A percentile compares a stretch with the other conserved stretches of the same genome.
Evolutionary conservation across 2,113 vertebrate species (phyloP).

Genomic region (Tupaia tana): DNA sequence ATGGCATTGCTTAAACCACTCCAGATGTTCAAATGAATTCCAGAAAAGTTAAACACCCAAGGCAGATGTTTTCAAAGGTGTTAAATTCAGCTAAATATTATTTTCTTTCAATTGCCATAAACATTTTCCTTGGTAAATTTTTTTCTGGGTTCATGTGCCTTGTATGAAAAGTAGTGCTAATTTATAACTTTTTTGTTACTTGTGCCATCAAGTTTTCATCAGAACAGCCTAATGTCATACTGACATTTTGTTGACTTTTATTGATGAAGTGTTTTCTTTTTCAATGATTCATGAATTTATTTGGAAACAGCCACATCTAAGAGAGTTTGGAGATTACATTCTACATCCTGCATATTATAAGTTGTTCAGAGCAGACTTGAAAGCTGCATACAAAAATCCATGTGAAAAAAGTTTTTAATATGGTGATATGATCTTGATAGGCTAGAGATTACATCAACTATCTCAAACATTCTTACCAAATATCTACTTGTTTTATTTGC

Average conservation of each 20-base stretch:
- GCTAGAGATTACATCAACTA: not conserved
- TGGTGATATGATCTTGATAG: not conserved
- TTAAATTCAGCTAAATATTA: not conserved
- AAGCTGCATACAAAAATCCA: not conserved
- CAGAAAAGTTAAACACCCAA: not conserved
- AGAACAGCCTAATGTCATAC: not conserved
- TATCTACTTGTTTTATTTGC: not conserved
- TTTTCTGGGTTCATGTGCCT: not conserved
- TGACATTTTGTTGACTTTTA: not conserved
- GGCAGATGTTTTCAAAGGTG: not conserved
- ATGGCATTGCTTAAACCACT: not conserved
- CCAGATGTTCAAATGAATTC: not conserved
- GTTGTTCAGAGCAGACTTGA: not conserved
- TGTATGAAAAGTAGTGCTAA: not conserved
- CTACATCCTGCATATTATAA: not conserved
- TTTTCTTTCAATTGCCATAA: not conserved
- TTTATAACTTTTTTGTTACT: not conserved
- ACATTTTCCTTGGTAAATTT: not conserved
- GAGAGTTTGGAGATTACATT: not conserved
- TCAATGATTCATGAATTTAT: not conserved
- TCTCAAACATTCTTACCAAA: not conserved
- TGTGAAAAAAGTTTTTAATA: not conserved
- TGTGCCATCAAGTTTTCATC: slow-evolving; percentile 31
- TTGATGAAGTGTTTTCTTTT: slow-evolving; percentile 12
- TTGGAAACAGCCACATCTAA: not conserved